Evolutionary conservation across 2,113 vertebrate genomes (phyloP).

Genomic region (Brevimyrus niger): DNA sequence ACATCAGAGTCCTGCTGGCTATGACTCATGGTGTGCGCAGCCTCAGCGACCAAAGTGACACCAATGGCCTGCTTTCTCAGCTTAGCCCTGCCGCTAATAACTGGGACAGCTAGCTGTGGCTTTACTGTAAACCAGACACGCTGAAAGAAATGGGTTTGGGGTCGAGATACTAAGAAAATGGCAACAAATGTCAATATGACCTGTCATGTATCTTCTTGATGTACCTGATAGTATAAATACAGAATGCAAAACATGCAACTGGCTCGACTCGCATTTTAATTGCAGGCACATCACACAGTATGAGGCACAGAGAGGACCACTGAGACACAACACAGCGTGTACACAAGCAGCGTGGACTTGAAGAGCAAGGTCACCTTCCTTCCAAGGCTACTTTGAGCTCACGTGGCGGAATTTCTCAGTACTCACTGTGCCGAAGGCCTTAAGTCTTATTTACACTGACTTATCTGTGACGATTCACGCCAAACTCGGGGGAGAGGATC

Average conservation of each 20-base stretch:
- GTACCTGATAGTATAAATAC: not conserved
- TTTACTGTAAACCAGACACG: not conserved
- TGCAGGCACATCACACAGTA: not conserved
- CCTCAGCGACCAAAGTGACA: not conserved
- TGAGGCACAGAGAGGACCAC: not conserved
- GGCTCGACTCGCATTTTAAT: not conserved
- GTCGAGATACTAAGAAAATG: constrained; percentile 3
- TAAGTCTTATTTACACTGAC: not conserved
- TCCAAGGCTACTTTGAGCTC: not conserved
- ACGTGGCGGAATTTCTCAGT: not conserved
- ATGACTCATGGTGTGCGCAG: not conserved
- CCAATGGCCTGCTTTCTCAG: not conserved
- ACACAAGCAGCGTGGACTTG: not conserved
- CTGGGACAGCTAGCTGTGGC: not conserved
- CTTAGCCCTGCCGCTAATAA: not conserved
- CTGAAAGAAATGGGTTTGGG: not conserved
- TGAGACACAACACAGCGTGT: not conserved
- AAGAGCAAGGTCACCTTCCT: not conserved
- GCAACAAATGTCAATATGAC: not conserved
- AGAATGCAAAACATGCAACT: not conserved
- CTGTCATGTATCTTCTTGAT: not conserved
- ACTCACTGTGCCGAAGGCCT: not conserved
- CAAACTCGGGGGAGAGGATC: not conserved
- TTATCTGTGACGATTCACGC: not conserved
- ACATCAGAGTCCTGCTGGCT: not conserved